Evolutionary conservation across 30 jellyfish, hydroid and myxozoan species (phyloP), one percentile per base, ranked within the genome.

Genomic region (Catostylus mosaicus): DNA sequence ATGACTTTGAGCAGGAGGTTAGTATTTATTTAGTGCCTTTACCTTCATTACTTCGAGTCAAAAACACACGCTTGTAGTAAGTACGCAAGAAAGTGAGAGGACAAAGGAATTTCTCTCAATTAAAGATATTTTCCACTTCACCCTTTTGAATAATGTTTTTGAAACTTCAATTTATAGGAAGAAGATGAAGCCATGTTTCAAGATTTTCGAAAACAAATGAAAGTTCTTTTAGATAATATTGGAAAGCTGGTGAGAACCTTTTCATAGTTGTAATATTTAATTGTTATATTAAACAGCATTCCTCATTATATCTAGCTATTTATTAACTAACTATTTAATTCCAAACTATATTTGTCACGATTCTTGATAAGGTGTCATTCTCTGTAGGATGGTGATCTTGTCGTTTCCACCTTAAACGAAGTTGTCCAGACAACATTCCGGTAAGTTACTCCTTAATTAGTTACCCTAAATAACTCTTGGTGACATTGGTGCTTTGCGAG

Each of bases 121-220:
- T 10, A 46, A 46, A 46, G 12, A 4, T 5, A 20, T 62, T 8
- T 16, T 6, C 29, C 22, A 22, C n/a, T n/a, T n/a, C n/a, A n/a
- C n/a, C n/a, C n/a, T n/a, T 30, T 14, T 30, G 30, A 2, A 33
- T 1, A 36, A 12, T 77, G 20, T 89, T 35, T 8, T 62, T 33
- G 47, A n/a, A n/a, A n/a, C n/a, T n/a, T n/a, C n/a, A n/a, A n/a
- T 48, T 48, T 79, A 12, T 48, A 92, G 99, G 96, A 91, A 10
- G 99, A 93, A 70, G 96, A 83, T 30, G 99, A 93, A 65, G 96
- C 90, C 7, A 85, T 88, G 89, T 93, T 93, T 67, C 68, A 81
- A 32, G 99, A 93, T 20, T 93, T 87, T 50, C 94, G 99, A 45
- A 93, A 93, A 50, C 97, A 93, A 63, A 88, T 93, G 96, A 93